These are phyloP conservation scores for Grantiella picta DNA, from an alignment of 2,113 vertebrate genomes.

Conservation along the genomic window DNA sequence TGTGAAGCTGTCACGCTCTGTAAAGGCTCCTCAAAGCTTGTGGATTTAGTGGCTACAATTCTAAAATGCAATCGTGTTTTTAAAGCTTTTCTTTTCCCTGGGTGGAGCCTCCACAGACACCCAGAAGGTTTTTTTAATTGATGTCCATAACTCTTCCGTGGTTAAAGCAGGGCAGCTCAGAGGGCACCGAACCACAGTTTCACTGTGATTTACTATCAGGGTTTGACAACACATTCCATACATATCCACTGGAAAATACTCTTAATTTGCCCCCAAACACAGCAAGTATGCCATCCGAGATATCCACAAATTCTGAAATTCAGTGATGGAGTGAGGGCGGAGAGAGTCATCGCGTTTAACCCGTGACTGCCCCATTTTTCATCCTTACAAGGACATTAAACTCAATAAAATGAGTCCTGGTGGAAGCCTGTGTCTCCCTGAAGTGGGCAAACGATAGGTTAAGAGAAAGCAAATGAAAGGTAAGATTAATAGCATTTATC, in stretches of 20 bases:
- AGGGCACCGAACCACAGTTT: background rate
- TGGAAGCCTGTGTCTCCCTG: conserved; percentile 13
- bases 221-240: background rate
- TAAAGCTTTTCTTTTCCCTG: background rate
- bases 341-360: background rate
- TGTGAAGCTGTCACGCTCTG: background rate
- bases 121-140: background rate
- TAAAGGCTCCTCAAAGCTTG: background rate
- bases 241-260: background rate
- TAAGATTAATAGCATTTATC: conserved; percentile 93
- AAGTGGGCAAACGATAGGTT: conserved; percentile 61
- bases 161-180: background rate
- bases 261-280: background rate
- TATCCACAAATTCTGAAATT: background rate
- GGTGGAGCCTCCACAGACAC: background rate
- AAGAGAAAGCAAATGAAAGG: conserved; percentile 79
- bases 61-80: background rate
- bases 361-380: background rate
- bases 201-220: background rate
- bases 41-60: background rate
- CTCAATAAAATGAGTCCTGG: background rate
- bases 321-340: background rate
- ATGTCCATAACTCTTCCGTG: background rate
- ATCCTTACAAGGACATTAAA: conserved; percentile 35
- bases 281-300: background rate